Conservation (phyloP, 2,888 invertebrate genomes). For the Stenchaetothrips biformis region DNA sequence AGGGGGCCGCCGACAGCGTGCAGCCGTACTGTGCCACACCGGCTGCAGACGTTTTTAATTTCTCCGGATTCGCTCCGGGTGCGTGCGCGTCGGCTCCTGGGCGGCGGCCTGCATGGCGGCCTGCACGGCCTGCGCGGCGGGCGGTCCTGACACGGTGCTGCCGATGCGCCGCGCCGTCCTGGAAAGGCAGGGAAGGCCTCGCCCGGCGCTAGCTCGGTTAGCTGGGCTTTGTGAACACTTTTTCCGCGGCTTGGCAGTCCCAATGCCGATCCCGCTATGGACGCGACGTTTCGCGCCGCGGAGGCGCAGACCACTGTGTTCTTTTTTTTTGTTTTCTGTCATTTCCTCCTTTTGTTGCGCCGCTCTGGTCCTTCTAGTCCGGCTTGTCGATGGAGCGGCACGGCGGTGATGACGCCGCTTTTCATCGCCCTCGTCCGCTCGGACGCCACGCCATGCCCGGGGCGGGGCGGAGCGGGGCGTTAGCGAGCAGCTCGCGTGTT, state of each 20-base stretch:
- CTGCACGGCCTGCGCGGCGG: not conserved
- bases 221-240: too few species aligned
- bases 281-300: not conserved
- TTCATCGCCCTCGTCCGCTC: not conserved
- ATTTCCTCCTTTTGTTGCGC: too few species aligned
- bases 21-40: not conserved
- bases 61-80: conserved; percentile 6
- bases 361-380: too few species aligned
- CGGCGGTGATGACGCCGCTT: too few species aligned
- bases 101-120: too few species aligned
- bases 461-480: not conserved
- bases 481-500: not conserved
- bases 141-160: not conserved
- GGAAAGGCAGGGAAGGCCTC: too few species aligned
- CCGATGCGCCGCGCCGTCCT: too few species aligned
- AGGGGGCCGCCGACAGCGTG: not conserved
- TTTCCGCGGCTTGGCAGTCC: too few species aligned
- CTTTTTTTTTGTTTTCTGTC: too few species aligned
- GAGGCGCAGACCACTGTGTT: not conserved
- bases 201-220: too few species aligned
- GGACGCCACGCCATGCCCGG: not conserved
- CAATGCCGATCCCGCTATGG: not conserved
- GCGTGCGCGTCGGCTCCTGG: not conserved
- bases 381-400: too few species aligned
- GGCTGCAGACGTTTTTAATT: not conserved